Conservation (phyloP, 2,113 vertebrate species). For the Hippocampus comes region DNA sequence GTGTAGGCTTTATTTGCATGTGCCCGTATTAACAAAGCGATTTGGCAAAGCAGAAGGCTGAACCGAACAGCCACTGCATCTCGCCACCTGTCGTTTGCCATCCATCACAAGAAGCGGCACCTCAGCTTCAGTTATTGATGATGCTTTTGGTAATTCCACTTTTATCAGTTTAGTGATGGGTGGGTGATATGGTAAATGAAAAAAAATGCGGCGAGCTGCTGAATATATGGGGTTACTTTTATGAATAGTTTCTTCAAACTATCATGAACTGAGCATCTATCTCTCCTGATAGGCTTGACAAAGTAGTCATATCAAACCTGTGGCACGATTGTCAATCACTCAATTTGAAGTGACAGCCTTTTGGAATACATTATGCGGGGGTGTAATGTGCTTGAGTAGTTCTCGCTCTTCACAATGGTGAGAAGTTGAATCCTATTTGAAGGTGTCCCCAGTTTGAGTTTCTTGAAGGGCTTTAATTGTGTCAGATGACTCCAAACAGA, state of each 20-base stretch:
- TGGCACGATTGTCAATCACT: conserved; percentile 1
- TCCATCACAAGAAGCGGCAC: conserved; percentile 51
- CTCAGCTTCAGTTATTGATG: conserved; percentile 60
- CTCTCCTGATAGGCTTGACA: conserved; percentile 43
- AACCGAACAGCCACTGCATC: conserved; percentile 40
- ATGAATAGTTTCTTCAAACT: conserved; percentile 57
- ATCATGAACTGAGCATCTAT: conserved; percentile 43
- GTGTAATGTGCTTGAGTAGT: neutral
- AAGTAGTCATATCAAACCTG: conserved; percentile 34
- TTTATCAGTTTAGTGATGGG: conserved; percentile 54
- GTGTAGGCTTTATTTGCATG: neutral
- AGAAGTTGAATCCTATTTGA: neutral
- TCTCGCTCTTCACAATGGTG: neutral
- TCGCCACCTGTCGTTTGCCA: conserved; percentile 51
- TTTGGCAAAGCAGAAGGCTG: conserved; percentile 18
- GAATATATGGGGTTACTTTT: conserved; percentile 54
- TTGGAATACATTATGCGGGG: conserved; percentile 5
- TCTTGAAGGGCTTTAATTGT: conserved; percentile 5
- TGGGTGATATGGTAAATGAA: conserved; percentile 50
- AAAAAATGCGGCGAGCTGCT: conserved; percentile 43
- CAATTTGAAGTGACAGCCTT: conserved; percentile 13
- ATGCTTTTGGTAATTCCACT: conserved; percentile 55
- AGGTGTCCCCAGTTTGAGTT: conserved; percentile 12
- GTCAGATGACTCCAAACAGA: conserved; percentile 32
- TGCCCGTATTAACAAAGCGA: conserved; percentile 12